Percentiles rank a stretch among this genome's conserved stretches.
Conservation (phyloP, 1,140 invertebrate genomes). For the Rhopalosiphum maidis region DNA sequence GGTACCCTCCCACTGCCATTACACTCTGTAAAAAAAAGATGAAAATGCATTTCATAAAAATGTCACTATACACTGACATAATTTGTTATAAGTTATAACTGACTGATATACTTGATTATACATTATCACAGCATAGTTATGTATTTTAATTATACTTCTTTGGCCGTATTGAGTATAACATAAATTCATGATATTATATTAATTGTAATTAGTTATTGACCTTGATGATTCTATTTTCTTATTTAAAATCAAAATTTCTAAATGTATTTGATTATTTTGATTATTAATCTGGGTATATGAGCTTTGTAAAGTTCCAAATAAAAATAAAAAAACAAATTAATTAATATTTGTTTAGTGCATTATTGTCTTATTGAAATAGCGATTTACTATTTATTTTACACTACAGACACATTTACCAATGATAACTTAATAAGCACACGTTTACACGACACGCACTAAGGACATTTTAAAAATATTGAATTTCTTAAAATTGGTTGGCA, state of each 20-base stretch:
- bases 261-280: background rate
- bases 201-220: background rate
- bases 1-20: conserved; percentile 53
- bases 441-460: background rate
- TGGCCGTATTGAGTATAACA: too few species aligned
- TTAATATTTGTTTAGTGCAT: too few species aligned
- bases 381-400: background rate
- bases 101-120: background rate
- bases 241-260: background rate
- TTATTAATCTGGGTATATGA: background rate
- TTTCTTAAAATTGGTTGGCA: background rate
- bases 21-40: conserved; percentile 37
- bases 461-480: background rate
- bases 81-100: background rate
- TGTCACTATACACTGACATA: background rate
- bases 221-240: background rate
- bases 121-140: too few species aligned
- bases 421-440: background rate
- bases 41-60: background rate
- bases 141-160: too few species aligned
- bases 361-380: too few species aligned
- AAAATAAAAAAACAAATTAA: background rate
- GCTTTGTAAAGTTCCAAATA: too few species aligned
- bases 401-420: background rate
- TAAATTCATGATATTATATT: too few species aligned